Percentiles rank a stretch among this genome's conserved stretches.
Conservation (phyloP, 2,113 vertebrate genomes). For the Nannospalax galili region DNA sequence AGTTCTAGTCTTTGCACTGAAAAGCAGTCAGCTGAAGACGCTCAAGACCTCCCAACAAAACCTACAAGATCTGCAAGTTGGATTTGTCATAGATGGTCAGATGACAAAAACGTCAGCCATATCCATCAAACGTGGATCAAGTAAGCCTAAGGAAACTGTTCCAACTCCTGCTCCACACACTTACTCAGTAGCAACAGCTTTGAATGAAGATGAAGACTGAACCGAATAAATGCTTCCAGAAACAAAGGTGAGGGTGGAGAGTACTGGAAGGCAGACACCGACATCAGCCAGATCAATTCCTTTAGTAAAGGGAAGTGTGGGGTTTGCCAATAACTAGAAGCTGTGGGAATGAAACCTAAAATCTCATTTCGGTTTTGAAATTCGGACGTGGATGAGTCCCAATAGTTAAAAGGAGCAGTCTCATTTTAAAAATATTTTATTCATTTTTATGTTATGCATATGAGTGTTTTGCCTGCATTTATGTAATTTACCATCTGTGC, state of each 20-base stretch:
- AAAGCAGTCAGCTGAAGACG: slow-evolving; percentile 91
- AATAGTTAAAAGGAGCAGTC: neutral
- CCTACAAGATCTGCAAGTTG: slow-evolving; percentile 94
- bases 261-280: neutral
- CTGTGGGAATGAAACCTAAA: neutral
- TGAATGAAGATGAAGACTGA: neutral
- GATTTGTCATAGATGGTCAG: slow-evolving; percentile 92
- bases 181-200: neutral
- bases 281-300: neutral
- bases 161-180: neutral
- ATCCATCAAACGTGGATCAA: slow-evolving; percentile 96
- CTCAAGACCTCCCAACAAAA: slow-evolving; percentile 82
- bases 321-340: neutral
- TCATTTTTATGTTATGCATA: no score
- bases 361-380: neutral
- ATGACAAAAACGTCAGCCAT: slow-evolving; percentile 87
- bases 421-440: neutral
- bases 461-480: no score
- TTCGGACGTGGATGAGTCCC: neutral
- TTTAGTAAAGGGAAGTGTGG: neutral
- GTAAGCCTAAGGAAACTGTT: neutral
- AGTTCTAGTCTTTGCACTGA: slow-evolving; percentile 91
- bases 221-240: neutral
- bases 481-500: no score
- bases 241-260: neutral